Conservation (phyloP, 2,888 invertebrate species). For the Campoplex nolae region DNA sequence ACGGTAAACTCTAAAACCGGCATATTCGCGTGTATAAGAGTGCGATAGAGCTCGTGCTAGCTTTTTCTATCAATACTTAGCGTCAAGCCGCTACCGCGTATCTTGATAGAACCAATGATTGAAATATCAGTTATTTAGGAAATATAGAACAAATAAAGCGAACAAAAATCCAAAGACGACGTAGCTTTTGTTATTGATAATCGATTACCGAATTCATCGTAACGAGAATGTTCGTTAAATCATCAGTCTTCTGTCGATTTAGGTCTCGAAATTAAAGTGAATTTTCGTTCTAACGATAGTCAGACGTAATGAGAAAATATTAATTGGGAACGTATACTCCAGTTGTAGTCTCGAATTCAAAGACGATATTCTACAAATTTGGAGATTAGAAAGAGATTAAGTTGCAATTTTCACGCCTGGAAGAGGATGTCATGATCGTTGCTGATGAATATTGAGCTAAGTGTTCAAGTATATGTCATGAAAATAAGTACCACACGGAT, state of each 20-base stretch:
- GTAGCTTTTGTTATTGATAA: too few relatives aligned
- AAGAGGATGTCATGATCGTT: conserved; percentile 4
- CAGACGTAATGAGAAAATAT: background rate
- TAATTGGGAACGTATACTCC: background rate
- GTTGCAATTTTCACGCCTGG: background rate
- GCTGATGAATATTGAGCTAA: conserved; percentile 33
- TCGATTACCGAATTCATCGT: background rate
- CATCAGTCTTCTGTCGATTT: background rate
- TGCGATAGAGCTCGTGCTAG: too few relatives aligned
- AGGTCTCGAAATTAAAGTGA: background rate
- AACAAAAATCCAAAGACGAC: too few relatives aligned
- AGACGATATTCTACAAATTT: background rate
- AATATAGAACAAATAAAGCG: too few relatives aligned
- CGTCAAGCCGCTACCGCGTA: too few relatives aligned
- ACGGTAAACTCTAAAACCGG: too few relatives aligned
- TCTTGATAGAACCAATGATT: too few relatives aligned
- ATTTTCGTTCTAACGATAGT: background rate
- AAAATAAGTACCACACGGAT: conserved; percentile 49
- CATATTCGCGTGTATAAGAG: too few relatives aligned
- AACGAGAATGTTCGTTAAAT: background rate
- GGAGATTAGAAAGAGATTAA: background rate
- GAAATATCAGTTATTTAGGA: too few relatives aligned
- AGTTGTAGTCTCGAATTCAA: background rate
- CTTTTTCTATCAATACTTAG: too few relatives aligned
- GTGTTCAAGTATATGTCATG: background rate